Base-by-base conservation (phyloP, 2,113 vertebrate species). In the Oryzias woworae region DNA sequence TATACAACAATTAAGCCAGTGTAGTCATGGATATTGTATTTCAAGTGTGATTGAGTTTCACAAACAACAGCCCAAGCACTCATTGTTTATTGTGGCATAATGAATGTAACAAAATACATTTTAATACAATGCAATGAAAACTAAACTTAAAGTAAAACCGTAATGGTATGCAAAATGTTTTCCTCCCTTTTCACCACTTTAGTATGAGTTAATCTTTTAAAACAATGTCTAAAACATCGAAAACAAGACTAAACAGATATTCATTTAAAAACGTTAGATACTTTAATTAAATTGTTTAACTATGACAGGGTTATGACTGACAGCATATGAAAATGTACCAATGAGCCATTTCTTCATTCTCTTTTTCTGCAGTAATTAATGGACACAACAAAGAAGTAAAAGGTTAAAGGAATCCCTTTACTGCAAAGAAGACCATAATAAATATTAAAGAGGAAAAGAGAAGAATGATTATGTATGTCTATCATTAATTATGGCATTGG, bases 361-460 rank as follows among this genome's bases (percentile, higher is more conserved):
- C 76, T 71, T 77, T 48, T 71, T 73, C 60, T 43, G 66, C 59
- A 49, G 71, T 70, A 78, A 78, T 42, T 62, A 71, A 75, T 71
- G 59, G 28, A 6, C 4, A 31, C 58, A 65, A 59, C 36, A 65
- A 15, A 69, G 28, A 49, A 71, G 66, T 36, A 47, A 75, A 81
- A 87, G 77, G 82, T 82, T 80, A 73, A 47, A 75, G 58, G 62
- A 74, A 74, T 51, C 74, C 85, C 61, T 57, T 18, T 41, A 56
- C 75, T 76, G 69, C 61, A 66, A 80, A 76, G 78, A 78, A 73
- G 43, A 62, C 53, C 18, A 16, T 53, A 80, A 83, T 48, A 85
- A 87, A 81, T 71, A 81, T 88, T 78, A 72, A 89, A 63, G 78
- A 73, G 58, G 49, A 24, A 53, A 50, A 73, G 51, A 24, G 43